phyloP scores from a whole-genome alignment of 2,888 invertebrate species.

The Zeuzera pyrina region DNA sequence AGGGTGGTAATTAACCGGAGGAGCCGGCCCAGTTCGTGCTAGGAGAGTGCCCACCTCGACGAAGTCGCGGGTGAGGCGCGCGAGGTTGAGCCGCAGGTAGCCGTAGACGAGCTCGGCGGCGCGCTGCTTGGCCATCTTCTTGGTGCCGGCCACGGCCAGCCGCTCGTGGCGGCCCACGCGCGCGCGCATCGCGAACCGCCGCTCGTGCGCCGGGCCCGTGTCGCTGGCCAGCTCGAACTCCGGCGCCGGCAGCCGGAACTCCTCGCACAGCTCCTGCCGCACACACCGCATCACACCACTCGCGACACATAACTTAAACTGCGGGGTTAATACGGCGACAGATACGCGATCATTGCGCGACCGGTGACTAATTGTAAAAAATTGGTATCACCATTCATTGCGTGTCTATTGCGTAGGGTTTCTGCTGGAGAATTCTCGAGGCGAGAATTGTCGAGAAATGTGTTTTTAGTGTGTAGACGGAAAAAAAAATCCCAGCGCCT shows the following conservation, averaged over 20 bases:
- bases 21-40: background rate
- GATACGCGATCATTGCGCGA: no score
- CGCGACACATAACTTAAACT: no score
- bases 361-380: no score
- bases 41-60: conserved; percentile 31
- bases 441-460: no score
- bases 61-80: conserved; percentile 41
- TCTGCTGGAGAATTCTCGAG: no score
- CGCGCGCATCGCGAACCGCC: conserved; percentile 75
- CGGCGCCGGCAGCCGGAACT: conserved; percentile 62
- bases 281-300: conserved; percentile 3
- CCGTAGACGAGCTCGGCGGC: conserved; percentile 65
- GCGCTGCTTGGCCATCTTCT: conserved; percentile 77
- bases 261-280: conserved; percentile 54
- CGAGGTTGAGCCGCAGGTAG: conserved; percentile 46
- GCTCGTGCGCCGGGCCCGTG: conserved; percentile 78
- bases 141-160: conserved; percentile 71
- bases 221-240: conserved; percentile 72
- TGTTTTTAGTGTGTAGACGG: no score
- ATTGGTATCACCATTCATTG: no score
- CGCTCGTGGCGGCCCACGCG: conserved; percentile 67
- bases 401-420: no score
- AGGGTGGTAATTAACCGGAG: no score
- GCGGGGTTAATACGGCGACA: no score
- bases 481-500: no score